These are phyloP conservation scores for Drosophila macrospina DNA, from an alignment of 2,888 invertebrate genomes.

Conservation along the genomic window DNA sequence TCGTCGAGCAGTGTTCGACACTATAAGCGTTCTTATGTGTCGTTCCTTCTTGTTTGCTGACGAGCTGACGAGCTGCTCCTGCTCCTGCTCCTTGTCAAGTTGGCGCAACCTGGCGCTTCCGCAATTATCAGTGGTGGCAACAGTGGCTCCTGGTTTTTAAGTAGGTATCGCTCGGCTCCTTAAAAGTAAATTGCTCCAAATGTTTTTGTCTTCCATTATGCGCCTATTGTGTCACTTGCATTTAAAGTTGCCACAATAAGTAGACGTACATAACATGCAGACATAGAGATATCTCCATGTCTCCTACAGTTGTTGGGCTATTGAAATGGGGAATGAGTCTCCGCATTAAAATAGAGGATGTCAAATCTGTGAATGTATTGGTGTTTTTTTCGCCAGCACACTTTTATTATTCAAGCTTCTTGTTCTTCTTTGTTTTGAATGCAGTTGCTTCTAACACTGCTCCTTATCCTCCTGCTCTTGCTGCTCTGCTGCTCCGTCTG, in stretches of 20 bases:
- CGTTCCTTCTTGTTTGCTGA: slow-evolving; percentile 47
- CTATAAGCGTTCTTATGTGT: slow-evolving; percentile 22
- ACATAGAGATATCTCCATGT: slow-evolving; percentile 7
- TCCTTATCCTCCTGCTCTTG: neutral
- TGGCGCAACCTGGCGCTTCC: slow-evolving; percentile 73
- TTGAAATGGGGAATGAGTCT: slow-evolving; percentile 60
- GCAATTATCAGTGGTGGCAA: slow-evolving; percentile 70
- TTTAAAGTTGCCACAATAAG: slow-evolving; percentile 65
- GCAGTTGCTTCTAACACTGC: slow-evolving; percentile 45
- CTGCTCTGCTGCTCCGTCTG: neutral
- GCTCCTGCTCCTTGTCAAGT: slow-evolving; percentile 64
- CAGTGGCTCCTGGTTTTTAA: slow-evolving; percentile 56
- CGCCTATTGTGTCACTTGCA: slow-evolving; percentile 75
- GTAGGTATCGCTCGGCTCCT: slow-evolving; percentile 59
- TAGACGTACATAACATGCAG: slow-evolving; percentile 22
- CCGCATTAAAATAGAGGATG: slow-evolving; percentile 61
- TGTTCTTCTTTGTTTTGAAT: slow-evolving; percentile 55
- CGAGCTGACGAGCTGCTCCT: slow-evolving; percentile 43
- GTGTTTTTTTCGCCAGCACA: slow-evolving; percentile 44
- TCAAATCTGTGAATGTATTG: slow-evolving; percentile 62
- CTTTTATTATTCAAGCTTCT: slow-evolving; percentile 61
- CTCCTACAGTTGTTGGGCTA: slow-evolving; percentile 30
- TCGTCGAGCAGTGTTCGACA: neutral
- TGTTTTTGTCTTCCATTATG: slow-evolving; percentile 68
- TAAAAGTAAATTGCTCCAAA: slow-evolving; percentile 72